These are phyloP conservation scores for Seriola rivoliana DNA, from an alignment of 2,113 vertebrate species.

Conservation along the genomic window DNA sequence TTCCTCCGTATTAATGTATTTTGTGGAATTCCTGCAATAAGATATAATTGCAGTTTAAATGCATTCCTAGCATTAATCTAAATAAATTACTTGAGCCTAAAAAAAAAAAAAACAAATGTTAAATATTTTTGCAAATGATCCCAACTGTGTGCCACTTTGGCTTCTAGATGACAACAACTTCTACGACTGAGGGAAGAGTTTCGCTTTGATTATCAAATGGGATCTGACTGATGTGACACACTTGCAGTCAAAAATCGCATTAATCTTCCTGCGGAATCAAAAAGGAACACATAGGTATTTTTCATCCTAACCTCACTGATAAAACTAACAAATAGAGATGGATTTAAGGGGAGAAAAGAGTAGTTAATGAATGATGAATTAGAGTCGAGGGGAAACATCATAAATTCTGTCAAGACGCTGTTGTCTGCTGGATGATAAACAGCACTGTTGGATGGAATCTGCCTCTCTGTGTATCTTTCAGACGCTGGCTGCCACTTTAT, in stretches of 20 bases:
- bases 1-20: constrained; percentile 42
- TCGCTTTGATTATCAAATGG: constrained; percentile 69
- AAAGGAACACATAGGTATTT: constrained; percentile 70
- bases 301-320: constrained; percentile 76
- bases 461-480: constrained; percentile 85
- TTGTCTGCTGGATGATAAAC: constrained; percentile 85
- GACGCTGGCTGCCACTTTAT: constrained; percentile 85
- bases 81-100: constrained; percentile 37
- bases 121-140: constrained; percentile 21
- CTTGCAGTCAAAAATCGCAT: constrained; percentile 70
- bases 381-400: constrained; percentile 81
- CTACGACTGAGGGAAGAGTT: constrained; percentile 28
- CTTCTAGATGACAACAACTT: constrained; percentile 41
- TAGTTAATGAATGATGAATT: constrained; percentile 87
- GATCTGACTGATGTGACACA: constrained; percentile 74
- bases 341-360: constrained; percentile 73
- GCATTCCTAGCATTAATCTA: constrained; percentile 43
- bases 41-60: constrained; percentile 41
- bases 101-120: not conserved
- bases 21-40: constrained; percentile 25
- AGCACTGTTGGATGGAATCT: constrained; percentile 78
- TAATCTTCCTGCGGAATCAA: constrained; percentile 61
- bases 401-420: constrained; percentile 82
- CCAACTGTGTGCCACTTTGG: constrained; percentile 28
- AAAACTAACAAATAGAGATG: constrained; percentile 80